Conservation (phyloP, 2,888 invertebrate species). For the Lucinisca nassula region DNA sequence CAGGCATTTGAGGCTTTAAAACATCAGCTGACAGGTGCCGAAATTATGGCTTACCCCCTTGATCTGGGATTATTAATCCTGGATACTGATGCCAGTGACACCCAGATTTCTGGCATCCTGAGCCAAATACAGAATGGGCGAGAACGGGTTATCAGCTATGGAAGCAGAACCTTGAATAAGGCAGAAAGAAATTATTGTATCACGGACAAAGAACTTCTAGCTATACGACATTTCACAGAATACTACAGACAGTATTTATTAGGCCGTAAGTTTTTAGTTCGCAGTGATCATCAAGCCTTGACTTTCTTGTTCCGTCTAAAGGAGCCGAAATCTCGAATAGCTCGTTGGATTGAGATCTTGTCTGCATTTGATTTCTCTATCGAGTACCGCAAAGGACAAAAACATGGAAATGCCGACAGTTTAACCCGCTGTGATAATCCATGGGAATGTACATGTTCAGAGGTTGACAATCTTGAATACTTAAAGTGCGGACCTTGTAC, state of each 20-base stretch:
- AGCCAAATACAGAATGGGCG: slow-evolving; percentile 61
- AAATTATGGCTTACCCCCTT: slow-evolving; percentile 55
- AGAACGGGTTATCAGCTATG: slow-evolving; percentile 69
- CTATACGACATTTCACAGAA: slow-evolving; percentile 64
- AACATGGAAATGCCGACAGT: slow-evolving; percentile 51
- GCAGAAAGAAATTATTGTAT: slow-evolving; percentile 63
- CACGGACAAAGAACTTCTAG: slow-evolving; percentile 60
- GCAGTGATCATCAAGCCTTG: slow-evolving; percentile 68
- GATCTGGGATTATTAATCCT: slow-evolving; percentile 51
- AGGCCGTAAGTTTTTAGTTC: slow-evolving; percentile 50
- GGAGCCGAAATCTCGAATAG: slow-evolving; percentile 49
- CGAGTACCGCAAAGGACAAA: slow-evolving; percentile 49
- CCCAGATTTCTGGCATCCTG: slow-evolving; percentile 66
- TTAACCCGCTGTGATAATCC: too few species aligned
- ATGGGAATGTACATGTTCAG: too few species aligned
- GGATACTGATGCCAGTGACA: slow-evolving; percentile 70
- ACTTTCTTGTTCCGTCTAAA: slow-evolving; percentile 57
- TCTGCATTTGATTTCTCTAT: slow-evolving; percentile 57
- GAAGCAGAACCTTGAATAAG: slow-evolving; percentile 43
- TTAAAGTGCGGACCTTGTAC: too few species aligned
- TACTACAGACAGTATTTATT: slow-evolving; percentile 68
- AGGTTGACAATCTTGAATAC: too few species aligned
- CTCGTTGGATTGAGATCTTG: slow-evolving; percentile 55
- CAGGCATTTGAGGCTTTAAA: too few species aligned
- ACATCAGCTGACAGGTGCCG: too few species aligned